phyloP scores from a whole-genome alignment of 2,888 invertebrate genomes.

The Tachina grossa region DNA sequence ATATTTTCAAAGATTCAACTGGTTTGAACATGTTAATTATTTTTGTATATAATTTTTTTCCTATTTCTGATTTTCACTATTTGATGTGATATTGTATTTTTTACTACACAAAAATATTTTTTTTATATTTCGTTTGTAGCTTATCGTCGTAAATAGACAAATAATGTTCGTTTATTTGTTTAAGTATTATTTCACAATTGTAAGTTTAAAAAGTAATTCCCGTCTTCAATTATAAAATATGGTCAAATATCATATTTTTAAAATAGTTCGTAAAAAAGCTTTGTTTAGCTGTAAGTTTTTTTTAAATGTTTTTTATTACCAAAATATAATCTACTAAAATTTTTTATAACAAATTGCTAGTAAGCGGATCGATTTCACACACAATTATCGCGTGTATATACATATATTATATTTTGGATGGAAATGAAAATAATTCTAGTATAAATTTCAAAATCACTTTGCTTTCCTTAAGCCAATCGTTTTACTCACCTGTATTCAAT shows the following conservation, averaged over 20 bases:
- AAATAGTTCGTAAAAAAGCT: background rate
- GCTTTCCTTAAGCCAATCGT: no score
- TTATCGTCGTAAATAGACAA: background rate
- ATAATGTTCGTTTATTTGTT: constrained; percentile 15
- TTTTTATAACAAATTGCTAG: no score
- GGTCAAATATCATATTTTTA: background rate
- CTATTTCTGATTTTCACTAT: constrained; percentile 10
- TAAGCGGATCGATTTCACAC: no score
- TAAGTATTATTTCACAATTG: constrained; percentile 16
- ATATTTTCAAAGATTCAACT: constrained; percentile 23
- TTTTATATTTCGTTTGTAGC: background rate
- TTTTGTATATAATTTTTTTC: background rate
- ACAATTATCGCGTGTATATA: no score
- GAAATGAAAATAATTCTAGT: no score
- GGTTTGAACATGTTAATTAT: constrained; percentile 26
- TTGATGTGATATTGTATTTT: constrained; percentile 35
- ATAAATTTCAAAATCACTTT: no score
- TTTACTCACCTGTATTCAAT: no score
- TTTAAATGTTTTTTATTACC: no score
- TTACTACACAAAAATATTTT: background rate
- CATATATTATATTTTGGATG: no score
- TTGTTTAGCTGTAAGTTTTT: background rate
- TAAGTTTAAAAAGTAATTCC: background rate
- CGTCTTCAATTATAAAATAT: background rate
- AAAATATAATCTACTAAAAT: no score